These are phyloP conservation scores for Tragelaphus scriptus DNA, from an alignment of 2,113 vertebrate genomes.

Conservation along the genomic window DNA sequence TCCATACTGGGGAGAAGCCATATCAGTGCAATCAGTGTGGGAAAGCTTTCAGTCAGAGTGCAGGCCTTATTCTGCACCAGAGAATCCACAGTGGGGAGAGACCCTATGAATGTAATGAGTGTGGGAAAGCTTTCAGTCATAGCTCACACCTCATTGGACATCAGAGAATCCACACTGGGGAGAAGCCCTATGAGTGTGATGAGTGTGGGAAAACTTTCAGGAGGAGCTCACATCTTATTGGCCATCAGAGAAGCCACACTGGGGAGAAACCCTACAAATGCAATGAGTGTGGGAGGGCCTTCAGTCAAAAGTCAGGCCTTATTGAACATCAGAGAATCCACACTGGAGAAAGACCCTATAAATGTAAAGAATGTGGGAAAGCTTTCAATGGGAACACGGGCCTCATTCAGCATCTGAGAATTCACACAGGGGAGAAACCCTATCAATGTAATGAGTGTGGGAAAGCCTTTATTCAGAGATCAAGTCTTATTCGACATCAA, in stretches of 20 bases:
- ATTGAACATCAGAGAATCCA: constrained; percentile 79
- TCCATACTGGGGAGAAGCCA: constrained; percentile 78
- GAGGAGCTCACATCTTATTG: constrained; percentile 79
- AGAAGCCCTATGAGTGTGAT: constrained; percentile 79
- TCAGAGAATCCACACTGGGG: constrained; percentile 79
- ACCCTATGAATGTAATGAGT: constrained; percentile 76
- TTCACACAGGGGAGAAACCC: constrained; percentile 78
- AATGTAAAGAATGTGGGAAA: constrained; percentile 78
- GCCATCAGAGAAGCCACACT: constrained; percentile 78
- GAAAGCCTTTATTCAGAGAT: constrained; percentile 80
- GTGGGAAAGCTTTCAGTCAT: constrained; percentile 79
- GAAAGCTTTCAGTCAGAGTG: constrained; percentile 77
- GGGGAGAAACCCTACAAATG: constrained; percentile 79
- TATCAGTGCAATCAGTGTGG: constrained; percentile 78
- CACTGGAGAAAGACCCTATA: constrained; percentile 79
- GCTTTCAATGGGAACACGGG: constrained; percentile 80
- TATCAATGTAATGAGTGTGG: constrained; percentile 76
- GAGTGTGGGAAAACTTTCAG: constrained; percentile 81
- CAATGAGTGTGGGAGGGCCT: constrained; percentile 76
- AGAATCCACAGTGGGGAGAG: constrained; percentile 78
- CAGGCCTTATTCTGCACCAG: constrained; percentile 78
- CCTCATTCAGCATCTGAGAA: constrained; percentile 75
- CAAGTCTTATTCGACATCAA: constrained; percentile 76
- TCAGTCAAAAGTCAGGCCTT: constrained; percentile 79
- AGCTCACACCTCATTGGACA: constrained; percentile 80